These are phyloP conservation scores for Notolepis coatsorum DNA, from an alignment of 2,797 vertebrate genomes.

Conservation along the genomic window DNA sequence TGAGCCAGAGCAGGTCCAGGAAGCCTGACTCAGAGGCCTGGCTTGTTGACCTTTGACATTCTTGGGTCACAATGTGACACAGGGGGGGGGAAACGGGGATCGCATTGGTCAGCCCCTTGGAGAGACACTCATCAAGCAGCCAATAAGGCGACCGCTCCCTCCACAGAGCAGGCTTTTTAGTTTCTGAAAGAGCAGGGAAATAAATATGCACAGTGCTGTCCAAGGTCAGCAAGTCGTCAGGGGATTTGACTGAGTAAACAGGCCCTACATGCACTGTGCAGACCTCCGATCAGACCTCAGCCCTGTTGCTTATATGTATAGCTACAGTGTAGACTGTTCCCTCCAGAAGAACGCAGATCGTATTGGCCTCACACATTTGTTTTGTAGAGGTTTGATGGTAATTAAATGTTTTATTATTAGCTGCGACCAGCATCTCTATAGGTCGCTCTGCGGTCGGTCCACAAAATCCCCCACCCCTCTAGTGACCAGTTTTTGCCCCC, in stretches of 20 bases:
- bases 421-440: too few relatives aligned
- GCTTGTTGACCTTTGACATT: constrained; percentile 7
- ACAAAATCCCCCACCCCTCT: too few relatives aligned
- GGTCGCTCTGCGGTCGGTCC: too few relatives aligned
- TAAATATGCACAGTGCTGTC: neutral
- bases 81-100: constrained; percentile 16
- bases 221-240: neutral
- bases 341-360: too few relatives aligned
- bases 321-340: neutral
- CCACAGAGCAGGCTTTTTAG: constrained; percentile 10
- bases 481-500: too few relatives aligned
- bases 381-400: too few relatives aligned
- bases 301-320: neutral
- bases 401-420: too few relatives aligned
- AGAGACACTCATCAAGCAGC: neutral
- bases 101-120: neutral
- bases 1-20: constrained; percentile 14
- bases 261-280: neutral
- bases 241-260: neutral
- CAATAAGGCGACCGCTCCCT: neutral
- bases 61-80: neutral
- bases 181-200: neutral
- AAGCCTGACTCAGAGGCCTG: constrained; percentile 29
- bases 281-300: neutral
- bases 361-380: too few relatives aligned